Conservation (phyloP, 2,797 vertebrate species). For the Bovichtus diacanthus region DNA sequence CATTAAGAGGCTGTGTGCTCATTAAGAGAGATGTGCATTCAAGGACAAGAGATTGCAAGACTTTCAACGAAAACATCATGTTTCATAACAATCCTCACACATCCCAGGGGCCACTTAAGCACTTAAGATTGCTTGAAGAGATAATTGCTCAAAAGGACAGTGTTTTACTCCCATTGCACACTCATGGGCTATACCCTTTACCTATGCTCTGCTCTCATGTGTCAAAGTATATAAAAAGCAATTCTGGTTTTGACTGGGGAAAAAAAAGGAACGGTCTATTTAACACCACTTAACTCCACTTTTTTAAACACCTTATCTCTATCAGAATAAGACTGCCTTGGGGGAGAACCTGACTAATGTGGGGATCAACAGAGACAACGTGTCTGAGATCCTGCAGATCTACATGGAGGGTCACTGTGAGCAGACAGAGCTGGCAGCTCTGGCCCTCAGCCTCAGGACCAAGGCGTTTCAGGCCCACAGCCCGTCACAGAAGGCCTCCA, state of each 20-base stretch:
- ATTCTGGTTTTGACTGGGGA: background rate
- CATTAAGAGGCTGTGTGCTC: slow-evolving; percentile 2
- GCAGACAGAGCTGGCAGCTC: slow-evolving; percentile 81
- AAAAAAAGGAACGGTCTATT: background rate
- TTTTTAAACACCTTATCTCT: slow-evolving; percentile 1
- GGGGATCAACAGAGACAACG: slow-evolving; percentile 92
- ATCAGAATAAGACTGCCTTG: slow-evolving; percentile 92
- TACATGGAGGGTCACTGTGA: slow-evolving; percentile 93
- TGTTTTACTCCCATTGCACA: background rate
- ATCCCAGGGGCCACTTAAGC: slow-evolving; percentile 6
- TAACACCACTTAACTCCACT: background rate
- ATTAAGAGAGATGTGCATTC: background rate
- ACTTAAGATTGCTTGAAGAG: slow-evolving; percentile 17
- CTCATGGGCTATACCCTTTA: background rate
- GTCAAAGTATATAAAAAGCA: slow-evolving; percentile 18
- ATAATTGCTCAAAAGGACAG: slow-evolving; percentile 29
- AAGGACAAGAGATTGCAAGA: background rate
- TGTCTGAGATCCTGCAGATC: slow-evolving; percentile 95
- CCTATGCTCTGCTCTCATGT: background rate
- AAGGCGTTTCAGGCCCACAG: slow-evolving; percentile 95
- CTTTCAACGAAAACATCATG: background rate
- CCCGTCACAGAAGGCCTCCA: slow-evolving; percentile 91
- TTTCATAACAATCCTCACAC: slow-evolving; percentile 15
- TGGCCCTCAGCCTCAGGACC: slow-evolving; percentile 92
- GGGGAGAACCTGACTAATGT: slow-evolving; percentile 93